Evolutionary conservation across 2,113 vertebrate genomes (phyloP).

Genomic region (Tragelaphus scriptus): DNA sequence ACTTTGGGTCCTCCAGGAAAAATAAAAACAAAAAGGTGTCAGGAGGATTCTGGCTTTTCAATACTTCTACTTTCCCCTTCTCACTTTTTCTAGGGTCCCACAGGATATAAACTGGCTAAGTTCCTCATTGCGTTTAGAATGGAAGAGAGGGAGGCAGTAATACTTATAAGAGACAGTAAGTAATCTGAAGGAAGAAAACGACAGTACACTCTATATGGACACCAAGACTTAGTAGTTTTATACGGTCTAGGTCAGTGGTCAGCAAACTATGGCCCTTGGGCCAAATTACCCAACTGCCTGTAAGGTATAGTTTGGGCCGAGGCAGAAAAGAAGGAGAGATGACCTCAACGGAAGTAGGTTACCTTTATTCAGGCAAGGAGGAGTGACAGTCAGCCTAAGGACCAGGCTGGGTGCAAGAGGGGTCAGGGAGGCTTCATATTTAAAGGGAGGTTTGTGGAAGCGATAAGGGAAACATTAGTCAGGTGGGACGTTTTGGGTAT

Average conservation of each 20-base stretch:
- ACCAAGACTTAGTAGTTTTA: neutral
- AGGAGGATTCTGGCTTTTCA: neutral
- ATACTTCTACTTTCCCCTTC: neutral
- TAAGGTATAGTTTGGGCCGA: neutral
- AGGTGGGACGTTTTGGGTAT: neutral
- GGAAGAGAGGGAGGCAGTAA: neutral
- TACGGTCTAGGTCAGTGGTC: neutral
- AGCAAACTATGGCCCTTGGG: neutral
- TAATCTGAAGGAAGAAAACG: neutral
- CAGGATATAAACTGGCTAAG: neutral
- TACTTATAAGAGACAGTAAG: neutral
- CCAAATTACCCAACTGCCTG: neutral
- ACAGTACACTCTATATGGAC: neutral
- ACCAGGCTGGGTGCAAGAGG: neutral
- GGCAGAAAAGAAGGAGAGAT: neutral
- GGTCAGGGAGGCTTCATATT: neutral
- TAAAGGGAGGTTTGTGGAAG: neutral
- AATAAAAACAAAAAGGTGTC: neutral
- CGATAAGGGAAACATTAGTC: neutral
- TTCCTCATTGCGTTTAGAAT: neutral
- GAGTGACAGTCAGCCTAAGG: neutral
- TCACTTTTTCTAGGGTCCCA: neutral
- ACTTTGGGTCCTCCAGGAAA: neutral
- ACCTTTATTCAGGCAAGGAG: neutral
- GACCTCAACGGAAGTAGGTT: fast-evolving